Evolutionary conservation across 2,113 vertebrate genomes (phyloP).

Genomic region (Callospermophilus lateralis): DNA sequence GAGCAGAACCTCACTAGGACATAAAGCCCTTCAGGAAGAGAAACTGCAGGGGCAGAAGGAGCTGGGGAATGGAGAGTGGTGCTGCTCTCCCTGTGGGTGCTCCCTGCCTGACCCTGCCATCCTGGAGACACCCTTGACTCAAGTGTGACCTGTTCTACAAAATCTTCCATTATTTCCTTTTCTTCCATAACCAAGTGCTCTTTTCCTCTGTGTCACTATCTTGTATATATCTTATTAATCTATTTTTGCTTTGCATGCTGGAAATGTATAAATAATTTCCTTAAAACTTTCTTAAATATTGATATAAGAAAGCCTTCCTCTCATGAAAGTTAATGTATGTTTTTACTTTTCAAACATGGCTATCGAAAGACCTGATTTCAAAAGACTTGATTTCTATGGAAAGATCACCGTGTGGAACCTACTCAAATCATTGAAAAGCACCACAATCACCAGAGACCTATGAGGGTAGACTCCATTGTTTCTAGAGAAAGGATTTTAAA

Average conservation of each 20-base stretch:
- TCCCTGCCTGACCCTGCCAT: neutral
- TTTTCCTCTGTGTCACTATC: neutral
- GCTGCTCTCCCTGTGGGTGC: neutral
- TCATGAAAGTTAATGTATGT: neutral
- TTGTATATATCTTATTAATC: neutral
- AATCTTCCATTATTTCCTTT: neutral
- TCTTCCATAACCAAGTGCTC: neutral
- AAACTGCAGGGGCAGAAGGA: neutral
- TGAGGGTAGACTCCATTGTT: neutral
- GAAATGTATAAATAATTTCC: neutral
- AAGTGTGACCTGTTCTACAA: neutral
- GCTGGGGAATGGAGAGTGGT: neutral
- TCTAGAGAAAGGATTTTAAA: neutral
- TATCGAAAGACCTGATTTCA: neutral
- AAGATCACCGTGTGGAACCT: neutral
- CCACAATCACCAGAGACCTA: neutral
- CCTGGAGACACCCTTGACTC: no score
- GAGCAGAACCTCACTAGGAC: neutral
- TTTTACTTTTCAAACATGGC: neutral
- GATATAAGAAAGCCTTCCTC: neutral
- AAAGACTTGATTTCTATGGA: no score
- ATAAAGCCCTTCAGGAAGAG: neutral
- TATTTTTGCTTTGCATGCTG: neutral
- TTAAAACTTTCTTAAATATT: neutral
- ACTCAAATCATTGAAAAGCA: neutral